Evolutionary conservation across 2,113 vertebrate species (phyloP).

Genomic region (Coptodon rendalli): DNA sequence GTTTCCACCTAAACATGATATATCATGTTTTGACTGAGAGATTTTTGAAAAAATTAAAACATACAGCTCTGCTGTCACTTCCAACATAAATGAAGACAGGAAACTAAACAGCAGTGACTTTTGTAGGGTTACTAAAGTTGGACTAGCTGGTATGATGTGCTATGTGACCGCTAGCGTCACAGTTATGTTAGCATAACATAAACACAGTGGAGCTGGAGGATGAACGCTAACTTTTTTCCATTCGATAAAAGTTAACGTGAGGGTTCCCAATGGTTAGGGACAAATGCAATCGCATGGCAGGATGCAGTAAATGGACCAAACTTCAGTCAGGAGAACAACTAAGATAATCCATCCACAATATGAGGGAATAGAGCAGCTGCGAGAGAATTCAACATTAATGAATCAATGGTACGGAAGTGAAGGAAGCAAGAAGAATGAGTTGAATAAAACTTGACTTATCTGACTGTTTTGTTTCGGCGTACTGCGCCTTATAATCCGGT

Average conservation of each 20-base stretch:
- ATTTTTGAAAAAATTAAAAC: background rate
- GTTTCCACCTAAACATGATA: background rate
- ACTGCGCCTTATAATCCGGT: too few species aligned
- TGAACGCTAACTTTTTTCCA: background rate
- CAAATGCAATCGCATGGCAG: background rate
- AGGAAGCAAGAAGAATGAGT: background rate
- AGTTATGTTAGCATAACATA: background rate
- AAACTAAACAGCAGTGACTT: background rate
- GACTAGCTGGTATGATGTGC: background rate
- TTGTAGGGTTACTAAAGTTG: background rate
- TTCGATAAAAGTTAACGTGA: background rate
- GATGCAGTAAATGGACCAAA: background rate
- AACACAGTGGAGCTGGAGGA: background rate
- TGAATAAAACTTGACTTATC: background rate
- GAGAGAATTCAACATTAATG: background rate
- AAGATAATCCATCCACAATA: background rate
- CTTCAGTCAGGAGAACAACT: background rate
- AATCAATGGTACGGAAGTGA: background rate
- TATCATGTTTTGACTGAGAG: background rate
- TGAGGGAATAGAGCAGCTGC: background rate
- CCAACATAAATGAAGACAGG: background rate
- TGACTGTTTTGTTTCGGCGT: background rate
- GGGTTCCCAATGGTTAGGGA: accelerated
- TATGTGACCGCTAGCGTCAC: background rate
- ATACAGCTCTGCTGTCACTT: background rate